Evolutionary conservation across 2,113 vertebrate genomes (phyloP).

Genomic region (Ahaetulla prasina): DNA sequence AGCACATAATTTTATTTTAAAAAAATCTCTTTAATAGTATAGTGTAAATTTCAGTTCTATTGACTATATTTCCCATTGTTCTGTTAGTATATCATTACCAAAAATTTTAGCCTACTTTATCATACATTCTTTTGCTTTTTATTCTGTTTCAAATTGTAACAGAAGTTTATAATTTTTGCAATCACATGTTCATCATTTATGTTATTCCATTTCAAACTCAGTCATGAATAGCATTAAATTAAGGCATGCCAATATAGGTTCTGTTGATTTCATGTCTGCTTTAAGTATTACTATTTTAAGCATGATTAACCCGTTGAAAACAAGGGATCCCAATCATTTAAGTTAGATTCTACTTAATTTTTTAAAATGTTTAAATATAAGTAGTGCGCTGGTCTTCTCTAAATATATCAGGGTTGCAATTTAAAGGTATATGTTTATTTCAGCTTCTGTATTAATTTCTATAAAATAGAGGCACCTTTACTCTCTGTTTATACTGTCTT

Average conservation of each 20-base stretch:
- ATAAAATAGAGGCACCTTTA: background rate
- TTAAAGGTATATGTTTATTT: accelerated
- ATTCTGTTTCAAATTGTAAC: background rate
- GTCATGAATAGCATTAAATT: background rate
- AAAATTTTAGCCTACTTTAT: background rate
- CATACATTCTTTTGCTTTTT: background rate
- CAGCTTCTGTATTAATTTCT: background rate
- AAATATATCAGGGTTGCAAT: background rate
- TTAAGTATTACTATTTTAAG: background rate
- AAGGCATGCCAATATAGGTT: background rate
- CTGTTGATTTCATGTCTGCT: background rate
- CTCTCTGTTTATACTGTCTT: background rate
- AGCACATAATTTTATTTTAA: background rate
- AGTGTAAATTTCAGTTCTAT: background rate
- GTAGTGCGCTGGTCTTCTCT: background rate
- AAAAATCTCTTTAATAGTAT: background rate
- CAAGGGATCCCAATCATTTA: background rate
- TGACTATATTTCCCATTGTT: background rate
- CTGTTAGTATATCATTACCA: background rate
- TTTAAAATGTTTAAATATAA: background rate
- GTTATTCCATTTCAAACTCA: background rate
- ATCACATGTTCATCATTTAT: background rate
- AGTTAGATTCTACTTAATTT: background rate
- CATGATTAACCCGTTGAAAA: background rate
- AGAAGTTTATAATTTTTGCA: background rate